These are phyloP conservation scores for Agrotis segetum DNA, from an alignment of 2,888 invertebrate species.

Conservation along the genomic window DNA sequence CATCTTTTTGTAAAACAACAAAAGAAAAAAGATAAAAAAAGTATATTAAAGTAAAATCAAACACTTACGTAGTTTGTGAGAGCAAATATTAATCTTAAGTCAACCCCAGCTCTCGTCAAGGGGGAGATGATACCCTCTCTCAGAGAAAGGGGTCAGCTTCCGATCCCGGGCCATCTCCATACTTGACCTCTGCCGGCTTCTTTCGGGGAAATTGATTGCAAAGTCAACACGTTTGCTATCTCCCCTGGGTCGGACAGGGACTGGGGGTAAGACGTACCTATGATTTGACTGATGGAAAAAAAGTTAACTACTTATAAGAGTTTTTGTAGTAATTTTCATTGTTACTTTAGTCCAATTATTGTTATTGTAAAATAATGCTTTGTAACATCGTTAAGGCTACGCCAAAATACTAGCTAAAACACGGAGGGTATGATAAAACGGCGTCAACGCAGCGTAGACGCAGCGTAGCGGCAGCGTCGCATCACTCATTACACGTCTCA, in stretches of 20 bases:
- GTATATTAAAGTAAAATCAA: constrained; percentile 7
- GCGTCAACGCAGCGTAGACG: constrained; percentile 38
- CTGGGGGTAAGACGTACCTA: not conserved
- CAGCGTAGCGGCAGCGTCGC: constrained; percentile 57
- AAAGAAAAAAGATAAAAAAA: not conserved
- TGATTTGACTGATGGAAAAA: constrained; percentile 10
- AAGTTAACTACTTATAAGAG: not conserved
- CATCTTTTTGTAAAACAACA: too few relatives aligned
- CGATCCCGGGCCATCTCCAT: not conserved
- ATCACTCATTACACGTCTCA: constrained; percentile 82
- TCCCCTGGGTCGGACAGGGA: constrained; percentile 2
- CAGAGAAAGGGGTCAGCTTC: constrained; percentile 15
- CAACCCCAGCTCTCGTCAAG: not conserved
- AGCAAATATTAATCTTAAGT: constrained; percentile 26
- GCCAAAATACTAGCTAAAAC: not conserved
- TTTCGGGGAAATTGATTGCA: constrained; percentile 44
- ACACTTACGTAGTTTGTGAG: not conserved
- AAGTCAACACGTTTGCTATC: constrained; percentile 29
- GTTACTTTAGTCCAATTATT: not conserved
- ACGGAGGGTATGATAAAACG: not conserved
- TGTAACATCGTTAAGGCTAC: too few relatives aligned
- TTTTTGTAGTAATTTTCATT: constrained; percentile 3
- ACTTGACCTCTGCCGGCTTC: constrained; percentile 36
- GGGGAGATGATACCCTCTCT: constrained; percentile 4
- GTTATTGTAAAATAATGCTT: too few relatives aligned